Conservation (phyloP, 1,140 invertebrate genomes). For the Solenopsis fugax region DNA sequence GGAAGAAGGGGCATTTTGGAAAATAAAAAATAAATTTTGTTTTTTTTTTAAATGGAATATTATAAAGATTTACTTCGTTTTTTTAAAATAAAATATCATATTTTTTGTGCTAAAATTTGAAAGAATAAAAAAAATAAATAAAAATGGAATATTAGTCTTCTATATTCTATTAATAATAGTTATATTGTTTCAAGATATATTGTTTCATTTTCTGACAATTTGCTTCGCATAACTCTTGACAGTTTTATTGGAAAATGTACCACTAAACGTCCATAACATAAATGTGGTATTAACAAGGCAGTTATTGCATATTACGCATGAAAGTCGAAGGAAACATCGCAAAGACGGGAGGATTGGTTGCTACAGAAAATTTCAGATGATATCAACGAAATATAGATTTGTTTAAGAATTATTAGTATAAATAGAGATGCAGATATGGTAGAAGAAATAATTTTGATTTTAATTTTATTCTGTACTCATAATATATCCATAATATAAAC, state of each 20-base stretch:
- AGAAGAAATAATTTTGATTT: background rate
- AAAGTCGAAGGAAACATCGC: background rate
- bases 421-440: too few relatives aligned
- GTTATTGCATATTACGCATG: background rate
- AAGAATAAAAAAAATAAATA: too few relatives aligned
- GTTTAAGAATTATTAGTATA: conserved; percentile 11
- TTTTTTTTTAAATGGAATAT: background rate
- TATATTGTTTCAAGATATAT: too few relatives aligned
- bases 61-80: background rate
- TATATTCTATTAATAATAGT: background rate
- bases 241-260: background rate
- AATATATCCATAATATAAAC: background rate
- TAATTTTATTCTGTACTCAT: background rate
- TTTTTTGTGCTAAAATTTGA: background rate
- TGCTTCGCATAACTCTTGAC: background rate
- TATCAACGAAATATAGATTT: background rate
- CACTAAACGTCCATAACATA: background rate
- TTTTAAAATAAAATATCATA: background rate
- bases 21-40: background rate
- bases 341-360: background rate
- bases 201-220: background rate
- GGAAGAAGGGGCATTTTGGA: background rate
- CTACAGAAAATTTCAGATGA: too few relatives aligned
- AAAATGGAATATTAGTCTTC: background rate
- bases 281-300: background rate